A percentile compares a stretch with the other conserved stretches of the same genome.
phyloP scores from a whole-genome alignment of 2,797 vertebrate species.

The Fistularia commersonii region DNA sequence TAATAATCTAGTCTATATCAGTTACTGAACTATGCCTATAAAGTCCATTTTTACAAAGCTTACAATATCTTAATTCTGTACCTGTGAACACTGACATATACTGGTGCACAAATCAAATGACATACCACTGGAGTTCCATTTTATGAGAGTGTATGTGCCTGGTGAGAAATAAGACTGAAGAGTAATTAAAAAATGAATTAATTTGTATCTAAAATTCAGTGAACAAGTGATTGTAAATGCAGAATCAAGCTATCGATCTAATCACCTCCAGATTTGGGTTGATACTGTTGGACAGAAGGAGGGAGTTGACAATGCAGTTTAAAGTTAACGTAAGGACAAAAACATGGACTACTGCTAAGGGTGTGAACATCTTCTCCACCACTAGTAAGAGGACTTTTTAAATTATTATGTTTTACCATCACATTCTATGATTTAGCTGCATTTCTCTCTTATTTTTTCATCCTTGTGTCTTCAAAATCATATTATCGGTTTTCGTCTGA shows the following conservation, averaged over 20 bases:
- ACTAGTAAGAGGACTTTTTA: conserved; percentile 14
- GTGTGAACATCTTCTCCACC: conserved; percentile 25
- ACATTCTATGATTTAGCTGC: conserved; percentile 30
- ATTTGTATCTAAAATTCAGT: conserved; percentile 52
- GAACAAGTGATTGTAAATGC: conserved; percentile 59
- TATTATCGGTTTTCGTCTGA: conserved; percentile 41
- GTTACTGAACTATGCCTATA: no score
- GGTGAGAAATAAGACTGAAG: conserved; percentile 21
- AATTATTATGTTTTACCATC: conserved; percentile 14
- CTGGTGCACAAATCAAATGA: no score
- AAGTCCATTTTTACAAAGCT: no score
- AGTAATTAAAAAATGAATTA: conserved; percentile 58
- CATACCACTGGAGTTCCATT: not conserved
- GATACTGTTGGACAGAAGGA: conserved; percentile 15
- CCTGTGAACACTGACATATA: no score
- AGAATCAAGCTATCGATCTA: conserved; percentile 34
- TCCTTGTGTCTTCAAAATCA: conserved; percentile 18
- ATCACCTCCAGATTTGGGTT: conserved; percentile 27
- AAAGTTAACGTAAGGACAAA: conserved; percentile 15
- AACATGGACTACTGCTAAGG: conserved; percentile 14
- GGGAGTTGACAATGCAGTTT: conserved; percentile 10
- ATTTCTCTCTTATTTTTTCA: conserved; percentile 14
- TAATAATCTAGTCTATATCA: no score
- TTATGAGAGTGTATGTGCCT: conserved; percentile 24
- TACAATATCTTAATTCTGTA: no score